Evolutionary conservation across 2,888 invertebrate genomes (phyloP).

Genomic region (Eudemis profundana): DNA sequence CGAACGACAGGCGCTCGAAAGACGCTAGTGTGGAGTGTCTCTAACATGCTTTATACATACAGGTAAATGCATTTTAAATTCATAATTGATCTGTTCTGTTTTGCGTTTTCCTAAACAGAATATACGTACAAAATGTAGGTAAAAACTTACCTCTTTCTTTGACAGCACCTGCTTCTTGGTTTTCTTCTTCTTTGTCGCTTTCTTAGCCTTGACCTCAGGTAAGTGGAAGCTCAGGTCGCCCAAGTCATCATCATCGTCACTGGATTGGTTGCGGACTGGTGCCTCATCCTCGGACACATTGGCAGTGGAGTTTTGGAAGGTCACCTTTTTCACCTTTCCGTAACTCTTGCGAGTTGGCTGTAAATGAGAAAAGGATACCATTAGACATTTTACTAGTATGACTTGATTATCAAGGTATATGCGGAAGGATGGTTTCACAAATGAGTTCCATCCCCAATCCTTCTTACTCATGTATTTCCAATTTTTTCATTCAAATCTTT

Average conservation of each 20-base stretch:
- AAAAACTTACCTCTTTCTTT: conserved; percentile 72
- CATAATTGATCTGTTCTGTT: too few relatives aligned
- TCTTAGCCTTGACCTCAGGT: conserved; percentile 64
- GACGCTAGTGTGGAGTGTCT: too few relatives aligned
- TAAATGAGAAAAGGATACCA: conserved; percentile 44
- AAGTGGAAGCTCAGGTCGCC: conserved; percentile 71
- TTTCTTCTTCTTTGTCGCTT: conserved; percentile 61
- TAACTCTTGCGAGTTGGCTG: conserved; percentile 77
- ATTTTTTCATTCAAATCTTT: too few relatives aligned
- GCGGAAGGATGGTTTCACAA: too few relatives aligned
- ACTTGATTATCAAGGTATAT: too few relatives aligned
- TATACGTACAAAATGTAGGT: background rate
- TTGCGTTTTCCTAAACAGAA: too few relatives aligned
- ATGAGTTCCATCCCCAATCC: too few relatives aligned
- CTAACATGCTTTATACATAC: too few relatives aligned
- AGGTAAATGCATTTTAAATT: too few relatives aligned
- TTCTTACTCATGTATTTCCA: too few relatives aligned
- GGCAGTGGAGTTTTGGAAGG: conserved; percentile 64
- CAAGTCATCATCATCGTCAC: conserved; percentile 65
- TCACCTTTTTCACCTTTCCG: conserved; percentile 73
- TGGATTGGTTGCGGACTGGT: conserved; percentile 50
- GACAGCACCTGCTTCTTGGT: conserved; percentile 63
- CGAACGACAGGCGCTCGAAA: too few relatives aligned
- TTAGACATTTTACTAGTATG: too few relatives aligned
- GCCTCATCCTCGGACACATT: conserved; percentile 52